A percentile compares a stretch with the other conserved stretches of the same genome.
These are phyloP conservation scores for Trilocha varians DNA, from an alignment of 2,888 invertebrate species.

Conservation along the genomic window DNA sequence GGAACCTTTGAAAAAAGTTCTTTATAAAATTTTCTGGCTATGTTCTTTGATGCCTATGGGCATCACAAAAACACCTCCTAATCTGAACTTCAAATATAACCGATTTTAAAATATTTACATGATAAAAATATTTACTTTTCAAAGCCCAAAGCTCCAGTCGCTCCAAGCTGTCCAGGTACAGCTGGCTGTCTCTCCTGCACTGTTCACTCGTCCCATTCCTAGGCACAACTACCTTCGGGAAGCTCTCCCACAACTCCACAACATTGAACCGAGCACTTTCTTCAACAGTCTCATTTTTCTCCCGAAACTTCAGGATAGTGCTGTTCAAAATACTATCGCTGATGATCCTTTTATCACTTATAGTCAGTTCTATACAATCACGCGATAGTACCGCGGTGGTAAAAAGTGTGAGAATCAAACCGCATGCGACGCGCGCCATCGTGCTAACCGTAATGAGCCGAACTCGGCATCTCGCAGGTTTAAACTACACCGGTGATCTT, in stretches of 20 bases:
- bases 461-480: slow-evolving; percentile 26
- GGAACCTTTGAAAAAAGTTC: too few species aligned
- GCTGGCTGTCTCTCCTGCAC: slow-evolving; percentile 56
- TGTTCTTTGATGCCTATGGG: too few species aligned
- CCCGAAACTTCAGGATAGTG: slow-evolving; percentile 39
- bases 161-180: slow-evolving; percentile 48
- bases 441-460: slow-evolving; percentile 42
- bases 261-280: slow-evolving; percentile 40
- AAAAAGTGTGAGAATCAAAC: slow-evolving; percentile 26
- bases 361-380: slow-evolving; percentile 60
- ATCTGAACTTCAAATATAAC: neutral
- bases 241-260: slow-evolving; percentile 49
- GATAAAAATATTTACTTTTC: slow-evolving; percentile 58
- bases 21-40: too few species aligned
- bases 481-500: slow-evolving; percentile 22
- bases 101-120: neutral
- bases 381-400: slow-evolving; percentile 36
- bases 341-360: slow-evolving; percentile 39
- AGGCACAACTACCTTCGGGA: slow-evolving; percentile 61
- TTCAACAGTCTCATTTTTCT: slow-evolving; percentile 40
- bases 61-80: too few species aligned
- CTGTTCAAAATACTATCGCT: slow-evolving; percentile 44
- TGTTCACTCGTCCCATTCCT: slow-evolving; percentile 55
- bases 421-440: slow-evolving; percentile 64
- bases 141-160: slow-evolving; percentile 66